phyloP scores from a whole-genome alignment of 2,888 invertebrate species.

The Sturmia bella region DNA sequence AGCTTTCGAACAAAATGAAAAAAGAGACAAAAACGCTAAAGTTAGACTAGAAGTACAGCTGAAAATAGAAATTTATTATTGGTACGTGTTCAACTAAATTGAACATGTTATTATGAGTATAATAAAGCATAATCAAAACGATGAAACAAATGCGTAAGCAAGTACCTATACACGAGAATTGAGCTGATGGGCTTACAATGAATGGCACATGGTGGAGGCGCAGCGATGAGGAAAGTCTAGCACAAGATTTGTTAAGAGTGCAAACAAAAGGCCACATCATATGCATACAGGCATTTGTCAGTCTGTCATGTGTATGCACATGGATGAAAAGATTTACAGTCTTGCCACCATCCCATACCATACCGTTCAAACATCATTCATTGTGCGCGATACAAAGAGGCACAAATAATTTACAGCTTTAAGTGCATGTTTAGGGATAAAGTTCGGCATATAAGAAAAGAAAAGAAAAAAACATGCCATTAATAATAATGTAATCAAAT shows the following conservation, averaged over 20 bases:
- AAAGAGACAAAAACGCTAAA: neutral
- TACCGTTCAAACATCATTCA: too few species aligned
- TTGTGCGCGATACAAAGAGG: constrained; percentile 2
- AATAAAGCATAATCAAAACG: constrained; percentile 47
- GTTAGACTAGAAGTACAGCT: constrained; percentile 22
- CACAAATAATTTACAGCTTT: neutral
- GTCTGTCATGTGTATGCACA: constrained; percentile 37
- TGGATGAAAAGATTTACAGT: constrained; percentile 26
- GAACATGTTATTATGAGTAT: constrained; percentile 60
- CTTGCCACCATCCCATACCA: constrained; percentile 21
- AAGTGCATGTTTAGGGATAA: constrained; percentile 38
- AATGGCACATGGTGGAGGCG: neutral
- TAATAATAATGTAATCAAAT: constrained; percentile 38
- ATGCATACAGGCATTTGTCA: neutral
- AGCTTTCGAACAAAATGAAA: constrained; percentile 7
- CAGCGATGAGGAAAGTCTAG: constrained; percentile 19
- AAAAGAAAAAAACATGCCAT: neutral
- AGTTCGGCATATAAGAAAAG: neutral
- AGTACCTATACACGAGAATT: constrained; percentile 8
- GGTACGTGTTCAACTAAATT: constrained; percentile 68
- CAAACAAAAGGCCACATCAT: constrained; percentile 28
- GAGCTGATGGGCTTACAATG: neutral
- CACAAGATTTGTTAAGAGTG: constrained; percentile 2
- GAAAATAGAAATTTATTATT: constrained; percentile 54
- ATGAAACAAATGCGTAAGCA: constrained; percentile 30